Conservation (phyloP, 2,797 vertebrate genomes). For the Manis pentadactyla region DNA sequence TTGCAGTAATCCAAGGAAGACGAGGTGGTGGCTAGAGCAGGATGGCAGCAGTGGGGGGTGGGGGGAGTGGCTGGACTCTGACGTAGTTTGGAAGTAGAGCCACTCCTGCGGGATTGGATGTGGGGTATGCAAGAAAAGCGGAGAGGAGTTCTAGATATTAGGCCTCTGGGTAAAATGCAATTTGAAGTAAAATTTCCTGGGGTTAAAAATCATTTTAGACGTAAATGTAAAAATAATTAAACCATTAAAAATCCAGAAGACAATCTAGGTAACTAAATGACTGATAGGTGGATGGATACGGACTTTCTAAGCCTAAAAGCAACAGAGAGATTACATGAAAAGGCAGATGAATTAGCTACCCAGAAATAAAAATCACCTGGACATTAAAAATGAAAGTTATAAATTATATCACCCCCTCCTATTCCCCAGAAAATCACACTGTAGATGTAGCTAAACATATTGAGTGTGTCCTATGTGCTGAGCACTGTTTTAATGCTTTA, state of each 20-base stretch:
- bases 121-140: neutral
- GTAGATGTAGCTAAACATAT: neutral
- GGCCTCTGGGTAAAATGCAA: neutral
- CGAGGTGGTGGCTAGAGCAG: neutral
- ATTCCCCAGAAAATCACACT: neutral
- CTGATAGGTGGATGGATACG: neutral
- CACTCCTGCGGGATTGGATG: neutral
- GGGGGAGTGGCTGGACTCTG: neutral
- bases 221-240: conserved; percentile 9
- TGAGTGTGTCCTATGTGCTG: neutral
- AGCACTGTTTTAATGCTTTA: neutral
- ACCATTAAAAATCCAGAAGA: conserved; percentile 28
- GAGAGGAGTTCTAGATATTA: neutral
- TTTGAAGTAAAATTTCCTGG: neutral
- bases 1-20: neutral
- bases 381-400: conserved; percentile 16
- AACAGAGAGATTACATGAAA: neutral
- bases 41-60: rapidly evolving
- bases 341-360: neutral
- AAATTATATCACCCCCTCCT: neutral
- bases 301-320: neutral
- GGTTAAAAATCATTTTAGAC: neutral
- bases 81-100: neutral
- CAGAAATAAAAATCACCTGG: conserved; percentile 40
- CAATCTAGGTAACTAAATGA: neutral